Conservation (phyloP, 2,113 vertebrate species). For the Callaeas wilsoni region DNA sequence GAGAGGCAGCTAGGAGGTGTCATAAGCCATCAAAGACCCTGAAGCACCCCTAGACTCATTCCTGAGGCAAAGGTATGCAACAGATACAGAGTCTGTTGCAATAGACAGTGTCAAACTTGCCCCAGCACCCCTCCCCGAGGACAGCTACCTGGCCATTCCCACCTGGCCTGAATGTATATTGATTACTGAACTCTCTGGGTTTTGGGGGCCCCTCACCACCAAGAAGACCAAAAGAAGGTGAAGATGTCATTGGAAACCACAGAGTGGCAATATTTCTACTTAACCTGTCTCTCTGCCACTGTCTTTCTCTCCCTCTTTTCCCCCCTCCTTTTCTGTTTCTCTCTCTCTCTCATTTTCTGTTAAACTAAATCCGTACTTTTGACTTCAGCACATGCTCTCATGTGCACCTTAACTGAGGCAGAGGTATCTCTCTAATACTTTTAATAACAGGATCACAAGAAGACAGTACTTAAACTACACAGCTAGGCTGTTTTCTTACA, state of each 20-base stretch:
- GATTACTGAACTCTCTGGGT: neutral
- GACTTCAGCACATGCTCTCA: neutral
- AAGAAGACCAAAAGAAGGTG: neutral
- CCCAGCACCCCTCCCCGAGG: rapidly evolving
- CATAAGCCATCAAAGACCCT: neutral
- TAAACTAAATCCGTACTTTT: neutral
- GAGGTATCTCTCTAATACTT: neutral
- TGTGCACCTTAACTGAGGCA: neutral
- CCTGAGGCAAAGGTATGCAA: neutral
- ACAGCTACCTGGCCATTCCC: neutral
- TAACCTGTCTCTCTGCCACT: neutral
- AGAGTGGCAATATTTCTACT: neutral
- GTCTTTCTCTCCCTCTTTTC: neutral
- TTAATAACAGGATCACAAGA: neutral
- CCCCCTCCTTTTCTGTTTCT: neutral
- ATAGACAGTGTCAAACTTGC: neutral
- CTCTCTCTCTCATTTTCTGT: neutral
- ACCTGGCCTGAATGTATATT: neutral
- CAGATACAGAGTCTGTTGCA: neutral
- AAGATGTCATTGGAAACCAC: neutral
- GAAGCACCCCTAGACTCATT: neutral
- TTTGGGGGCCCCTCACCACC: neutral
- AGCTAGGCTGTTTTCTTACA: neutral
- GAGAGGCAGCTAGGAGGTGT: neutral
- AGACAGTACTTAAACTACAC: neutral